Conservation (phyloP, 2,797 vertebrate species). For the Melanotaenia pygmaea region DNA sequence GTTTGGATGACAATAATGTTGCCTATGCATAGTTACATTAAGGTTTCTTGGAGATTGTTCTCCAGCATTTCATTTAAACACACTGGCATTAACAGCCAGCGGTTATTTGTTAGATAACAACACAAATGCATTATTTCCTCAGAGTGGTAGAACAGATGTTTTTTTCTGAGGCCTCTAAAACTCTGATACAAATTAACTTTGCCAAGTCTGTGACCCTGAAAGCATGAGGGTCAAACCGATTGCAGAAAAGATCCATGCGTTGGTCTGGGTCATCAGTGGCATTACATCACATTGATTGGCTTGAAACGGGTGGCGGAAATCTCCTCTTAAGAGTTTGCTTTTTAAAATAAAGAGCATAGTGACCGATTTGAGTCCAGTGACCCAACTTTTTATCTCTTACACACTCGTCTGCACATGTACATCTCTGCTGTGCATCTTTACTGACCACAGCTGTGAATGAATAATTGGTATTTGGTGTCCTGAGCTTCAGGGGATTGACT, state of each 20-base stretch:
- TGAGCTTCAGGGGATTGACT: slow-evolving; percentile 50
- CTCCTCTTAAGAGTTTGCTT: slow-evolving; percentile 24
- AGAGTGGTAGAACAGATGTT: neutral
- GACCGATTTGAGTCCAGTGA: slow-evolving; percentile 14
- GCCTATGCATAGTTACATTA: neutral
- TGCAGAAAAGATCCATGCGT: slow-evolving; percentile 27
- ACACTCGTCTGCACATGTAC: neutral
- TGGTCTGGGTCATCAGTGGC: slow-evolving; percentile 24
- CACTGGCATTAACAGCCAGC: neutral
- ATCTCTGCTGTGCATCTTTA: slow-evolving; percentile 10
- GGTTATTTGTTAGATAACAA: slow-evolving; percentile 1
- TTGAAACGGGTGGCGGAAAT: slow-evolving; percentile 19
- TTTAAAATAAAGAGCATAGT: slow-evolving; percentile 19
- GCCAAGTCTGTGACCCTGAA: slow-evolving; percentile 41
- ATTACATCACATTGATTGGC: slow-evolving; percentile 52
- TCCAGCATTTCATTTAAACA: neutral
- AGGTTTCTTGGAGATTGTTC: neutral
- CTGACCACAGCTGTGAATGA: slow-evolving; percentile 54
- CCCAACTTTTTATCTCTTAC: neutral
- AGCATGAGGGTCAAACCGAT: slow-evolving; percentile 42
- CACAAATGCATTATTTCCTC: neutral
- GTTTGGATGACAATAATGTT: too few species aligned
- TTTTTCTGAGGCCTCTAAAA: slow-evolving; percentile 10
- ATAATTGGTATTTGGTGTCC: slow-evolving; percentile 50
- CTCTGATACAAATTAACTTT: slow-evolving; percentile 4